These are phyloP conservation scores for Marmota monax DNA, from an alignment of 2,113 vertebrate genomes.

Conservation along the genomic window DNA sequence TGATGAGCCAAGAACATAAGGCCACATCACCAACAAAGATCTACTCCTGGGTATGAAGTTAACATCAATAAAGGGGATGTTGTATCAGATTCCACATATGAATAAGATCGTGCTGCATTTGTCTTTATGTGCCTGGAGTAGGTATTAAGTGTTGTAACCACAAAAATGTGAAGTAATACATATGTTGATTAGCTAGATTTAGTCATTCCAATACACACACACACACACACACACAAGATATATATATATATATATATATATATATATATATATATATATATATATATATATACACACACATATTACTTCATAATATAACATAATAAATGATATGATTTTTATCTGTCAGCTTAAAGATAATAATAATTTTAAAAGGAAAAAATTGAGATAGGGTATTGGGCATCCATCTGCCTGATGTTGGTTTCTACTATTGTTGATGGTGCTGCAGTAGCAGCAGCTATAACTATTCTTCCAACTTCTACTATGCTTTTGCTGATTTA, in stretches of 20 bases:
- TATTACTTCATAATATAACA: neutral
- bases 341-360: neutral
- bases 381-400: neutral
- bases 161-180: neutral
- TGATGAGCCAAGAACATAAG: neutral
- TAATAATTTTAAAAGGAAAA: neutral
- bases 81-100: too few species aligned
- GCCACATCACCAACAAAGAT: neutral
- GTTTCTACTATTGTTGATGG: neutral
- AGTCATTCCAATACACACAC: neutral
- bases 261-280: too few species aligned
- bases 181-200: neutral
- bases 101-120: neutral
- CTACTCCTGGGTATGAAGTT: neutral
- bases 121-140: neutral
- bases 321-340: neutral
- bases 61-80: neutral
- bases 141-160: neutral
- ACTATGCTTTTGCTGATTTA: neutral
- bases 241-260: too few species aligned
- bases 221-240: too few species aligned
- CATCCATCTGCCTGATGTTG: neutral
- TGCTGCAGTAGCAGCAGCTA: too few species aligned
- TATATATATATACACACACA: neutral
- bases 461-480: too few species aligned